Evolutionary conservation across 2,113 vertebrate species (phyloP).

Genomic region (Prunella fulvescens): DNA sequence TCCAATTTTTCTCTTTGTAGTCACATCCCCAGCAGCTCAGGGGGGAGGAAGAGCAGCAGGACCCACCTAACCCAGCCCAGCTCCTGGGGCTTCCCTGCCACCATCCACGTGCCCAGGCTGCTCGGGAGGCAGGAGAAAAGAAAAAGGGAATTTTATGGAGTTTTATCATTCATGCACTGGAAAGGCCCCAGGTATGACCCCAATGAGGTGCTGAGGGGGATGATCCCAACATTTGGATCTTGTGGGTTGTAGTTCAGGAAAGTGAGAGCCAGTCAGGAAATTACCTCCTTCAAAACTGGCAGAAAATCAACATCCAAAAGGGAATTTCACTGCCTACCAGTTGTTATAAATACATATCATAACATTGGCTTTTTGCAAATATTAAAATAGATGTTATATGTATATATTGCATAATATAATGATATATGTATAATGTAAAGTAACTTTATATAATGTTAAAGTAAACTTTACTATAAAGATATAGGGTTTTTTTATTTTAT

Average conservation of each 20-base stretch:
- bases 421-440: too few species aligned
- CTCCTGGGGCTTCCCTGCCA: not conserved
- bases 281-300: not conserved
- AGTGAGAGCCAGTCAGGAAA: not conserved
- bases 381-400: not conserved
- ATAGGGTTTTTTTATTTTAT: not conserved
- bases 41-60: not conserved
- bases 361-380: not conserved
- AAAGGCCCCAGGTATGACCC: fast-evolving
- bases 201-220: not conserved
- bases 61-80: not conserved
- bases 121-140: not conserved
- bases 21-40: not conserved
- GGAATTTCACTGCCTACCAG: fast-evolving
- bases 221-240: not conserved
- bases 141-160: not conserved
- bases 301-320: not conserved
- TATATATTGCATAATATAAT: not conserved
- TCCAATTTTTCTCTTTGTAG: not conserved
- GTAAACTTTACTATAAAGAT: not conserved
- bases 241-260: too few species aligned
- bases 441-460: not conserved
- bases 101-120: not conserved
- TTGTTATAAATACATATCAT: not conserved
- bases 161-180: not conserved